A percentile compares a stretch with the other conserved stretches of the same genome.
Evolutionary conservation across 2,113 vertebrate species (phyloP).

Genomic region (Pedionomus torquatus): DNA sequence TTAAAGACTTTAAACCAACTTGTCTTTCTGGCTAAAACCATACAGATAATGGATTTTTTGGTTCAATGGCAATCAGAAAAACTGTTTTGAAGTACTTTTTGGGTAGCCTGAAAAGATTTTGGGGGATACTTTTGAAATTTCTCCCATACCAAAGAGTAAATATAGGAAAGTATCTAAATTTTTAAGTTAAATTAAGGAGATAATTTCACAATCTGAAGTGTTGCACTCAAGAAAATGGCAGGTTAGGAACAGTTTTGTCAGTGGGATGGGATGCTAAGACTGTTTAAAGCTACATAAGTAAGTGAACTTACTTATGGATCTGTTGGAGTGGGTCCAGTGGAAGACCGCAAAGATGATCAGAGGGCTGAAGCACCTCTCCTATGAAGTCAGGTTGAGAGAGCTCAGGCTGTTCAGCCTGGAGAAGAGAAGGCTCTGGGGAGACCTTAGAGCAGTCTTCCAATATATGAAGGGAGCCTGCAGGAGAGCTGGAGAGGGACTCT

Average conservation of each 20-base stretch:
- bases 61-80: neutral
- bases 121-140: neutral
- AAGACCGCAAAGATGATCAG: too few relatives aligned
- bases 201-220: neutral
- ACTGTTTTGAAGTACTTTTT: neutral
- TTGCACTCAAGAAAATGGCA: neutral
- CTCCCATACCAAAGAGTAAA: neutral
- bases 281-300: neutral
- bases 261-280: neutral
- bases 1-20: neutral
- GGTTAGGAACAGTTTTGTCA: neutral
- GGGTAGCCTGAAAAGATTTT: neutral
- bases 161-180: neutral
- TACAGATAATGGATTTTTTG: neutral
- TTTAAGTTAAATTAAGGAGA: neutral
- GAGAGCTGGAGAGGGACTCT: too few relatives aligned
- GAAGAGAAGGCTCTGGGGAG: too few relatives aligned
- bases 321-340: too few relatives aligned
- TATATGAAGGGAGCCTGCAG: too few relatives aligned
- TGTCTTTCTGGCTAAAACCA: neutral
- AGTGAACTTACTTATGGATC: neutral
- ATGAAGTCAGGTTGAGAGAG: too few relatives aligned
- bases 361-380: too few relatives aligned
- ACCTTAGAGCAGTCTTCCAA: too few relatives aligned
- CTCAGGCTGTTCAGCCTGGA: too few relatives aligned